Evolutionary conservation across 2,888 invertebrate species (phyloP).

Genomic region (Drosophila algonquin): DNA sequence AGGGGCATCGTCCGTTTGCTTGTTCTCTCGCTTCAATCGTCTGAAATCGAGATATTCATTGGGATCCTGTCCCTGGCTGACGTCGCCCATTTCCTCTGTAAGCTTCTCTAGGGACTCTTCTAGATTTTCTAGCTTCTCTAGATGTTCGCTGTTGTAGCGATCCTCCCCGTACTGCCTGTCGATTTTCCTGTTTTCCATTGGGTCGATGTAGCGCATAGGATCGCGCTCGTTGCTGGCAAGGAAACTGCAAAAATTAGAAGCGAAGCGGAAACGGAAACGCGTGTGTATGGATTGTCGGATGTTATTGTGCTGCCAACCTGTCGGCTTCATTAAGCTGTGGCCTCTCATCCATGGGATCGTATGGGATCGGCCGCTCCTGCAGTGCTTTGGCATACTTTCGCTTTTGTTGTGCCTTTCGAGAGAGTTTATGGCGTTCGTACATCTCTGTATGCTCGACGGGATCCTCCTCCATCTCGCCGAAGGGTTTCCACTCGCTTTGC

Average conservation of each 20-base stretch:
- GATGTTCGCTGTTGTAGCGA: conserved; percentile 45
- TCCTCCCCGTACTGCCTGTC: conserved; percentile 50
- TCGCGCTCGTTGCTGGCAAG: conserved; percentile 56
- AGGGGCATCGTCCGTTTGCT: conserved; percentile 51
- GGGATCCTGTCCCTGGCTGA: conserved; percentile 5
- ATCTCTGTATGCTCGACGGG: background rate
- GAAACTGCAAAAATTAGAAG: conserved; percentile 48
- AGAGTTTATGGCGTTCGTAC: conserved; percentile 27
- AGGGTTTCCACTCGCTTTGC: conserved; percentile 3
- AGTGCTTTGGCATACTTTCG: conserved; percentile 16
- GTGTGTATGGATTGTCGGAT: background rate
- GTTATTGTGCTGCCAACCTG: conserved; percentile 48
- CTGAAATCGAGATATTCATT: conserved; percentile 14
- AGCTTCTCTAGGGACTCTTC: conserved; percentile 25
- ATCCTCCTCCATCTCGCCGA: background rate
- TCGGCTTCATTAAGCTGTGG: conserved; percentile 25
- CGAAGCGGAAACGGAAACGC: background rate
- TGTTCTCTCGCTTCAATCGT: conserved; percentile 54
- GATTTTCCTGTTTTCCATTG: conserved; percentile 42
- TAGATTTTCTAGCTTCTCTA: conserved; percentile 11
- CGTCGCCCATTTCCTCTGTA: background rate
- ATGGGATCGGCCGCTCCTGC: background rate
- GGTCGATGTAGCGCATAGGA: conserved; percentile 45
- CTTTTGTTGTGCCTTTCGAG: conserved; percentile 10
- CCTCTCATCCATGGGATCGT: background rate